Evolutionary conservation across 2,797 vertebrate genomes (phyloP), one percentile per base, ranked within the genome.

Genomic region (Miichthys miiuy): DNA sequence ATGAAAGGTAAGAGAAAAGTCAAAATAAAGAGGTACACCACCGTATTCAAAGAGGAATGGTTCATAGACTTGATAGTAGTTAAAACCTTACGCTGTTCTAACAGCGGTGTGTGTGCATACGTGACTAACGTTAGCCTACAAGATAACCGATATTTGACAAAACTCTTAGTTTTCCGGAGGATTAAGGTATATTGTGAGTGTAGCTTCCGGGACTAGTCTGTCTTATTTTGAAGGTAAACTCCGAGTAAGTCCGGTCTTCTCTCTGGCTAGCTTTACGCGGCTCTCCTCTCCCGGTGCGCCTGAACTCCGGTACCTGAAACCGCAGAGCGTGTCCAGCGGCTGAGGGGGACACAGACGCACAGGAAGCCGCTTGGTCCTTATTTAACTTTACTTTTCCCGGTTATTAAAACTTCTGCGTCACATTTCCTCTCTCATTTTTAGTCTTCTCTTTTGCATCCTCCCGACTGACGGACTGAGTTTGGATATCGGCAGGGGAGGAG

Each of bases 271-370:
- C 90, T 93, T 92, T 85, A 93, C 87, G 72, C 78, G 68, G 71
- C 86, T 85, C 79, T 84, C 56, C 54, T 85, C 88, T 88, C 90
- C 84, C 89, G 87, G 91, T 90, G 90, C 90, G 93, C 90, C 91
- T 91, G 67, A 93, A 93, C 91, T 93, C 91, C 88, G 64, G 75
- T 75, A 91, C 92, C 91, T 93, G 89, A 69, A 91, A 81, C 82
- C 42, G 87, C 91, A 89, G 84, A 86, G 90, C 83, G 89, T 82
- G 90, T 89, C 88, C 88, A 79, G 87, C 81, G 57, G 88, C 77
- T 12, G 81, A 79, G 76, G 73, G 34, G 88, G 83, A 86, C 87
- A 68, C 81, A 20, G 78, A 75, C 87, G 80, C 87, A 77, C 77
- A 23, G 83, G 73, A 71, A 73, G 55, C 62, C 65, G 61, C 69